Conservation (phyloP, 2,797 vertebrate species). For the Myotis myotis region DNA sequence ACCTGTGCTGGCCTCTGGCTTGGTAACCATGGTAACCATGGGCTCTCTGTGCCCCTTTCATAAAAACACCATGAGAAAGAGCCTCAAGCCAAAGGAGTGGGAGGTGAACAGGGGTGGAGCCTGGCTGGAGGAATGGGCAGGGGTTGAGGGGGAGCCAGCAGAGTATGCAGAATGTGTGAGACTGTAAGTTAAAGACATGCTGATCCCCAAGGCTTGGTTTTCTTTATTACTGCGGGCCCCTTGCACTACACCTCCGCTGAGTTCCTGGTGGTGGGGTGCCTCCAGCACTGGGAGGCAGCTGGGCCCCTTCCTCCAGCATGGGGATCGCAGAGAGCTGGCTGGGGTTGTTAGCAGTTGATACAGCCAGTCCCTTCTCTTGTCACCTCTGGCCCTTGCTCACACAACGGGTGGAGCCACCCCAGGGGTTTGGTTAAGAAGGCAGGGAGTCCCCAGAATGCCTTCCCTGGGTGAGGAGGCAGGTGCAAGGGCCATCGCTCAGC, state of each 20-base stretch:
- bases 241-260: not conserved
- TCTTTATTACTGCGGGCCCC: not conserved
- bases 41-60: not conserved
- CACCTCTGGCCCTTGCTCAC: not conserved
- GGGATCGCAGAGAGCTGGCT: not conserved
- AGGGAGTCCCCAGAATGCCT: no score
- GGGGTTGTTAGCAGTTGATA: not conserved
- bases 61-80: not conserved
- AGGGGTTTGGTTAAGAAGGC: not conserved
- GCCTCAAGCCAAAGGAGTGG: not conserved
- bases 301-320: not conserved
- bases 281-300: not conserved
- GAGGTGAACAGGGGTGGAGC: not conserved
- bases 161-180: not conserved
- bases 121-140: not conserved
- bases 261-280: not conserved
- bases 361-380: not conserved
- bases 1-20: not conserved
- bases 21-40: constrained; percentile 26
- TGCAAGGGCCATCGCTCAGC: not conserved
- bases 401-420: no score
- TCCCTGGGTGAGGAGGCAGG: not conserved
- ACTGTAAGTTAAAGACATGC: not conserved
- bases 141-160: not conserved
- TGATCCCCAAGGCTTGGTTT: not conserved